Conservation (phyloP, 2,888 invertebrate genomes). For the Trachelus tabidus region DNA sequence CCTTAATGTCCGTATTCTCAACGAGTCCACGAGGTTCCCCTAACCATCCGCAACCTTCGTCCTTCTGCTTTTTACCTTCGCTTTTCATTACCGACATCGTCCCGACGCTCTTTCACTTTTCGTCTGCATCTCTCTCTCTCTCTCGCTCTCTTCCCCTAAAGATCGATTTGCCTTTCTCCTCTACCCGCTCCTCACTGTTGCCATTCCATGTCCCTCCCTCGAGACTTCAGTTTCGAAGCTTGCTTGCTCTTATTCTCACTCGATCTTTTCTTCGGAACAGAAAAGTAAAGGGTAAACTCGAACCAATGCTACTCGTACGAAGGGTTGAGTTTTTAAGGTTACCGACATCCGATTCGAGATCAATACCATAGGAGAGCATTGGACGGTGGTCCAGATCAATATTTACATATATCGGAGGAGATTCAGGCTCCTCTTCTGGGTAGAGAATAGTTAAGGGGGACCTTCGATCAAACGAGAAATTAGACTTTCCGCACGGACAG, state of each 20-base stretch:
- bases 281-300: background rate
- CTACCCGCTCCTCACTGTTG: background rate
- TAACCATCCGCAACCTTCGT: conserved; percentile 35
- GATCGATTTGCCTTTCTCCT: background rate
- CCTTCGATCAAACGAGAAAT: conserved; percentile 36
- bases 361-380: background rate
- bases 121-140: background rate
- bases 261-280: background rate
- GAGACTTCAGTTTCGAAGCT: background rate
- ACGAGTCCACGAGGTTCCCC: conserved; percentile 32
- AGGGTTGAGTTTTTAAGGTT: background rate
- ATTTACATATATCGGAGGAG: background rate
- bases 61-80: conserved; percentile 19
- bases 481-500: conserved; percentile 31
- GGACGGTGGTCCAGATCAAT: background rate
- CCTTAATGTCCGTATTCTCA: conserved; percentile 53
- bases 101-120: background rate
- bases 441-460: conserved; percentile 23
- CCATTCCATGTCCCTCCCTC: background rate
- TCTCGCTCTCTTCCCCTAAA: background rate
- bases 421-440: background rate
- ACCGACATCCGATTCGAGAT: background rate
- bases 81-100: background rate
- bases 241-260: background rate
- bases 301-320: background rate